Evolutionary conservation across 2,113 vertebrate genomes (phyloP).

Genomic region (Pica pica): DNA sequence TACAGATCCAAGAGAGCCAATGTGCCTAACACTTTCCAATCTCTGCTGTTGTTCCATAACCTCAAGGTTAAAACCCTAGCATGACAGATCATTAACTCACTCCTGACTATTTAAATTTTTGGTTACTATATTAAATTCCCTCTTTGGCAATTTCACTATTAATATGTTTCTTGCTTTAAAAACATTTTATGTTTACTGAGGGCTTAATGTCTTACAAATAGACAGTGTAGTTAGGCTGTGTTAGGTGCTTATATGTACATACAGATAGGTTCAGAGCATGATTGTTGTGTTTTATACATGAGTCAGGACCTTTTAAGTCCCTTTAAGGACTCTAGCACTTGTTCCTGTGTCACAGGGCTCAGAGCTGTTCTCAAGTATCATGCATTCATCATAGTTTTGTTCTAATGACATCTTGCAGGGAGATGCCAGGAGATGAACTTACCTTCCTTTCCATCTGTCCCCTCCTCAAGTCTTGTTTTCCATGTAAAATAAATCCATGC

Average conservation of each 20-base stretch:
- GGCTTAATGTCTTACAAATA: background rate
- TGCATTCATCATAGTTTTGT: background rate
- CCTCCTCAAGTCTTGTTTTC: background rate
- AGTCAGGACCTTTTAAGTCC: background rate
- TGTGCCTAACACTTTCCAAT: conserved; percentile 48
- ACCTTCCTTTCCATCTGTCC: background rate
- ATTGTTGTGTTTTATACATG: background rate
- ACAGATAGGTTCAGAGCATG: background rate
- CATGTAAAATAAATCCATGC: background rate
- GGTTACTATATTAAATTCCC: background rate
- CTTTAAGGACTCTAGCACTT: background rate
- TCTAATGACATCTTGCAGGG: background rate
- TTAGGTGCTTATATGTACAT: background rate
- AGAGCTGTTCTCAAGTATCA: background rate
- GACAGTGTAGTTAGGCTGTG: background rate
- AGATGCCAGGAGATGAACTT: background rate
- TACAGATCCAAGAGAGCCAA: conserved; percentile 23
- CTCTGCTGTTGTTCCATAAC: conserved; percentile 47
- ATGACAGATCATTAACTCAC: conserved; percentile 18
- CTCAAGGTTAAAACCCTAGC: background rate
- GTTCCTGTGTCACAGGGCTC: background rate
- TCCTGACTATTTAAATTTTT: background rate
- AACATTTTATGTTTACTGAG: background rate
- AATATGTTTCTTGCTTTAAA: background rate
- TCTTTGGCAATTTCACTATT: background rate